phyloP scores from a whole-genome alignment of 2,113 vertebrate genomes.

The Otocyon megalotis region DNA sequence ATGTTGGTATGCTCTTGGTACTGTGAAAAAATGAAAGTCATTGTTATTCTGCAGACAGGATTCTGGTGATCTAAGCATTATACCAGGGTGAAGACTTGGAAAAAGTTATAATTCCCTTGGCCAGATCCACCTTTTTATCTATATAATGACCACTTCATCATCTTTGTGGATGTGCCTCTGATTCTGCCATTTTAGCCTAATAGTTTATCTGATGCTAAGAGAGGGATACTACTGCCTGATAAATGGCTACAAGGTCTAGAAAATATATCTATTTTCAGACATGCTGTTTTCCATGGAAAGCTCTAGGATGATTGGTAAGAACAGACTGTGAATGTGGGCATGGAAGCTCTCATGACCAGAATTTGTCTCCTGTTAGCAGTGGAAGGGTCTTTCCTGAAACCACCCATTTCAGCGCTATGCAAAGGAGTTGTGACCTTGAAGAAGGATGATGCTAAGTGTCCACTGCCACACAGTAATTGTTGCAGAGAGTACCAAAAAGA shows the following conservation, averaged over 20 bases:
- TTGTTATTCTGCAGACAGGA: neutral
- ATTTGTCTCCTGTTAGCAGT: neutral
- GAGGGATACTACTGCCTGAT: neutral
- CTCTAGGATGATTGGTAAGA: neutral
- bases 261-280: neutral
- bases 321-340: neutral
- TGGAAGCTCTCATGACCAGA: neutral
- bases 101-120: neutral
- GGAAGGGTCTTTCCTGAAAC: neutral
- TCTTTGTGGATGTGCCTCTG: neutral
- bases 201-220: neutral
- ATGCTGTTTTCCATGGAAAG: neutral
- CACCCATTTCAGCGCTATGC: neutral
- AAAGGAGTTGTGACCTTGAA: neutral
- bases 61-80: neutral
- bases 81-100: neutral
- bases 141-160: neutral
- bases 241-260: neutral
- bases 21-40: neutral
- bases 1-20: neutral
- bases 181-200: neutral
- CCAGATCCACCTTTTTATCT: neutral
- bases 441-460: neutral
- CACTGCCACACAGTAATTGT: neutral
- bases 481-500: slow-evolving; percentile 25